These are phyloP conservation scores for Lipophrys pholis DNA, from an alignment of 2,113 vertebrate species.

Conservation along the genomic window DNA sequence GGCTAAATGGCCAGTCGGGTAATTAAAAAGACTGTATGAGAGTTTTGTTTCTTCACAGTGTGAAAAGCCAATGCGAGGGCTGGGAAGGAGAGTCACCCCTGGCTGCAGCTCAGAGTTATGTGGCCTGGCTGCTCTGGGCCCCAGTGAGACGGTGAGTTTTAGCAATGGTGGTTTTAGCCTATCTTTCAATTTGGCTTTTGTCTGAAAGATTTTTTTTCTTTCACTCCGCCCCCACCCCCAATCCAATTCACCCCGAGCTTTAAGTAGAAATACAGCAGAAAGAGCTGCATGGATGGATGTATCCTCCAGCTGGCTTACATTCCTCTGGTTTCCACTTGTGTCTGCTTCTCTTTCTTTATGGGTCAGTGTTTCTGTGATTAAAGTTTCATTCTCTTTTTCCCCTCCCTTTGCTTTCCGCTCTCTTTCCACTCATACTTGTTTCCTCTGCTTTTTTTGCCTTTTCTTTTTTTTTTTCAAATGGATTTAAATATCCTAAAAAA, in stretches of 20 bases:
- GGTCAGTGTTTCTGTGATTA: conserved; percentile 84
- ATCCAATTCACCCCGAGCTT: conserved; percentile 56
- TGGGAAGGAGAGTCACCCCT: conserved; percentile 52
- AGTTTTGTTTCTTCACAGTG: conserved; percentile 46
- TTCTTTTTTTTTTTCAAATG: conserved; percentile 47
- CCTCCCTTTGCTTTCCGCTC: conserved; percentile 62
- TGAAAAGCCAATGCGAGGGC: conserved; percentile 46
- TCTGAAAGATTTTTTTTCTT: conserved; percentile 48
- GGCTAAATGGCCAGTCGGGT: conserved; percentile 56
- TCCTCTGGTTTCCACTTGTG: conserved; percentile 83
- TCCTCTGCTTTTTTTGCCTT: conserved; percentile 54
- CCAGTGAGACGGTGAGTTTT: conserved; percentile 59
- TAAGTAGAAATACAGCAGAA: conserved; percentile 81
- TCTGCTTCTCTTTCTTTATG: conserved; percentile 81
- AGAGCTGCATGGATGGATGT: conserved; percentile 73
- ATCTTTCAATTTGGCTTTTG: conserved; percentile 79
- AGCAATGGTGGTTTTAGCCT: conserved; percentile 76
- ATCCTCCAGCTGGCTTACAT: conserved; percentile 81
- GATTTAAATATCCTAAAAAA: conserved; percentile 63
- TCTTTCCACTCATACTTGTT: conserved; percentile 78
- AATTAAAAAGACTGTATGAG: conserved; percentile 60
- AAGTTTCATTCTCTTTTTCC: conserved; percentile 62
- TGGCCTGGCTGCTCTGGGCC: conserved; percentile 48
- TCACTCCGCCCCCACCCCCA: conserved; percentile 38
- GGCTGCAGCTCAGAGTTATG: conserved; percentile 60